Evolutionary conservation across 2,797 vertebrate genomes (phyloP), one percentile per base, ranked within the genome.

Genomic region (Muscicapa striata): DNA sequence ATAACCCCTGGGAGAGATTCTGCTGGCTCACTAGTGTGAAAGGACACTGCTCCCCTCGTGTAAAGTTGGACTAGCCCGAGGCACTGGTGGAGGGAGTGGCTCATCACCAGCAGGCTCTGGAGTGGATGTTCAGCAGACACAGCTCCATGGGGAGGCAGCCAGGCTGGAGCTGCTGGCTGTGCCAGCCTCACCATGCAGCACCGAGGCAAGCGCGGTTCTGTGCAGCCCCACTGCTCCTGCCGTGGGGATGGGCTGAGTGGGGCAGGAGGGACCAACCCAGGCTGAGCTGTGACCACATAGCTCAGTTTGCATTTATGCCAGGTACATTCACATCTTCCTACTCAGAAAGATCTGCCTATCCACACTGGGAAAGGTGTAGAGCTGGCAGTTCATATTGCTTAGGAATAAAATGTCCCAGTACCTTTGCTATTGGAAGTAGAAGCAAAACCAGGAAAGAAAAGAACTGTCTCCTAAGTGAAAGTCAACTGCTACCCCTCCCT

Each of bases 1-100:
- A 62, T 94, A 95, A 95, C 92, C 96, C 95, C 84, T 72, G 84
- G 55, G 89, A 88, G 75, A 69, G 83, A 94, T 87, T 93, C 68
- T 90, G 86, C 81, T 82, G 89, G 75, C 89, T 96, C 85, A 82
- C 87, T 66, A 48, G 77, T 54, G 84, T 41, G 89, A 91, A 93
- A 93, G 91, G 76, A 85, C 76, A 64, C 70, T 27, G 79, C 72
- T 91, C 82, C 64, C 74, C 84, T 18, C 34, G 30, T n/a, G 51
- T 40, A 91, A 87, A 91, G 92, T 49, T 51, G 67, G 91, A 89
- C 92, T 63, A 67, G 94, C 86, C 86, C 2, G 51, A 94, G 94
- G 93, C 92, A 61, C 22, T 43, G 80, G 49, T 23, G 18, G n/a
- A 93, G 76, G 83, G 89, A 94, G 85, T 82, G 74, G 77, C 61